phyloP scores from a whole-genome alignment of 1,140 invertebrate genomes.

The Araneus ventricosus region DNA sequence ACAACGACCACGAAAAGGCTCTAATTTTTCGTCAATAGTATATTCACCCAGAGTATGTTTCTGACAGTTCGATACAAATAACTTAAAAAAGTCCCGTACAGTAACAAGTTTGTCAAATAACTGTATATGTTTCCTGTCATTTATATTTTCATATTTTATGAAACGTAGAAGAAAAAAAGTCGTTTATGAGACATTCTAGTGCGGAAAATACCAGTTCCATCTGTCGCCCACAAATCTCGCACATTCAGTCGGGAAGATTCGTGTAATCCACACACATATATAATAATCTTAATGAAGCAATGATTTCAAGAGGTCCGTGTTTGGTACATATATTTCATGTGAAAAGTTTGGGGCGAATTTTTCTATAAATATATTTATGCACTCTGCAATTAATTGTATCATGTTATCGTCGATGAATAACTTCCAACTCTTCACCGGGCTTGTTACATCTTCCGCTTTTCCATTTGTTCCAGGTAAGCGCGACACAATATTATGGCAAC shows the following conservation, averaged over 20 bases:
- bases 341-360: no score
- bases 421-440: no score
- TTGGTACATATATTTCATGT: not conserved
- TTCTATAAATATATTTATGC: no score
- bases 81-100: not conserved
- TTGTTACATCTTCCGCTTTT: no score
- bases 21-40: slow-evolving; percentile 77
- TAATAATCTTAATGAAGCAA: not conserved
- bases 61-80: slow-evolving; percentile 65
- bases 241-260: no score
- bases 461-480: no score
- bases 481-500: no score
- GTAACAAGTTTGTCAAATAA: not conserved
- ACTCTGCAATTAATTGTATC: no score
- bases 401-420: no score
- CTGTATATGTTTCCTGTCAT: not conserved
- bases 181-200: not conserved
- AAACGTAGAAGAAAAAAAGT: slow-evolving; percentile 25
- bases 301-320: not conserved
- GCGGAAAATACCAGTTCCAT: slow-evolving; percentile 51
- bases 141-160: slow-evolving; percentile 74
- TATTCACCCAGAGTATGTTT: slow-evolving; percentile 60
- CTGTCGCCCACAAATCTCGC: no score
- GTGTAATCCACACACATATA: not conserved
- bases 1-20: slow-evolving; percentile 76